These are phyloP conservation scores for Agrotis segetum DNA, from an alignment of 2,888 invertebrate species.

Conservation along the genomic window DNA sequence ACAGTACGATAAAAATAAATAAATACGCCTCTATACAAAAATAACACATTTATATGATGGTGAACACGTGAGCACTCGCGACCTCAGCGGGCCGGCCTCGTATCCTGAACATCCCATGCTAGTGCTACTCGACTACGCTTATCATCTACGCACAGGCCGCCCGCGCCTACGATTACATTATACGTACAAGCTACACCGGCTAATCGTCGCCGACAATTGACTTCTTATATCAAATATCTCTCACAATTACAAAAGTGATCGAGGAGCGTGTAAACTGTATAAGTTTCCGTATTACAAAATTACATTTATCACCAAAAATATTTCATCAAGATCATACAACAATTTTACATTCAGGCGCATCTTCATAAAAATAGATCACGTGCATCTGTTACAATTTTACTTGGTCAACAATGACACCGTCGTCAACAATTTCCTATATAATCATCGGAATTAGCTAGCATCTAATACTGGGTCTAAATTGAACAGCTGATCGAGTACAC, in stretches of 20 bases:
- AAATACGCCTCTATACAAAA: conserved; percentile 90
- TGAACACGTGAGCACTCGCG: conserved; percentile 88
- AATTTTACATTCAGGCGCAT: conserved; percentile 77
- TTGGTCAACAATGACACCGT: conserved; percentile 76
- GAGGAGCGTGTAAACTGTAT: conserved; percentile 85
- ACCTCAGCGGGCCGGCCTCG: conserved; percentile 70
- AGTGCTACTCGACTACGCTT: conserved; percentile 52
- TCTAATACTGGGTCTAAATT: conserved; percentile 59
- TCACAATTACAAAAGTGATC: conserved; percentile 89
- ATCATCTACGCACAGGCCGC: conserved; percentile 64
- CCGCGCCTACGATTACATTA: conserved; percentile 46
- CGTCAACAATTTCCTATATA: conserved; percentile 54
- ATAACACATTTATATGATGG: conserved; percentile 86
- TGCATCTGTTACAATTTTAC: conserved; percentile 60
- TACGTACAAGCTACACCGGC: conserved; percentile 65
- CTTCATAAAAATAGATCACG: conserved; percentile 84
- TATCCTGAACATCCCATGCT: conserved; percentile 62
- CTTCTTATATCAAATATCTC: conserved; percentile 80
- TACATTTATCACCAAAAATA: conserved; percentile 86
- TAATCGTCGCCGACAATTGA: conserved; percentile 80
- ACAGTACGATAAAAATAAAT: conserved; percentile 86
- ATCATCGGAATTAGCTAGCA: conserved; percentile 56
- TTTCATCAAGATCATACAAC: conserved; percentile 71
- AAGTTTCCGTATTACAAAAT: conserved; percentile 84
- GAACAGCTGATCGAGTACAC: conserved; percentile 49